phyloP scores from a whole-genome alignment of 1,140 invertebrate species.

The Coptotermes formosanus region DNA sequence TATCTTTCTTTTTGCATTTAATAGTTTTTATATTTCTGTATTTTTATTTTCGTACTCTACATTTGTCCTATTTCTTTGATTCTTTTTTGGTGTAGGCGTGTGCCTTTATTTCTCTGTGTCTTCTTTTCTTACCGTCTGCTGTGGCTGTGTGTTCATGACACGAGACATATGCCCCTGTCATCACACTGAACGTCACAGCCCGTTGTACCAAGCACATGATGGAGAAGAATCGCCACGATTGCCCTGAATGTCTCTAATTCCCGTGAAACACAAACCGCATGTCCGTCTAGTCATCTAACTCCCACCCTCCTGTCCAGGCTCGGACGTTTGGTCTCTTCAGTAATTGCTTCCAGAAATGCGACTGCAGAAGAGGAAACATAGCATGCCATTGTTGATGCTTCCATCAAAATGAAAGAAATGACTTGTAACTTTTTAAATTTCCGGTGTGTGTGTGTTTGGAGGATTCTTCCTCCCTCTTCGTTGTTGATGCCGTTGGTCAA shows the following conservation, averaged over 20 bases:
- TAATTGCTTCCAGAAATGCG: constrained; percentile 14
- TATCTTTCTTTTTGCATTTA: too few species aligned
- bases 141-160: too few species aligned
- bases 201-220: neutral
- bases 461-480: neutral
- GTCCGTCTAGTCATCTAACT: neutral
- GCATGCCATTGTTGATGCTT: neutral
- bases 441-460: neutral
- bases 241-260: neutral
- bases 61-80: too few species aligned
- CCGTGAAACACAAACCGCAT: neutral
- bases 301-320: neutral
- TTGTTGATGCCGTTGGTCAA: neutral
- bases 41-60: too few species aligned
- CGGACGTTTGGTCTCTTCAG: neutral
- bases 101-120: too few species aligned
- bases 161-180: too few species aligned
- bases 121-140: too few species aligned
- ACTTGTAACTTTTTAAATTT: constrained; percentile 18
- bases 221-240: neutral
- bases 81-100: too few species aligned
- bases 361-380: neutral
- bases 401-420: neutral
- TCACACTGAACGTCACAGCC: too few species aligned
- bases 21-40: too few species aligned